A percentile compares a stretch with the other conserved stretches of the same genome.
Conservation (phyloP, 2,113 vertebrate species). For the Microcebus murinus region DNA sequence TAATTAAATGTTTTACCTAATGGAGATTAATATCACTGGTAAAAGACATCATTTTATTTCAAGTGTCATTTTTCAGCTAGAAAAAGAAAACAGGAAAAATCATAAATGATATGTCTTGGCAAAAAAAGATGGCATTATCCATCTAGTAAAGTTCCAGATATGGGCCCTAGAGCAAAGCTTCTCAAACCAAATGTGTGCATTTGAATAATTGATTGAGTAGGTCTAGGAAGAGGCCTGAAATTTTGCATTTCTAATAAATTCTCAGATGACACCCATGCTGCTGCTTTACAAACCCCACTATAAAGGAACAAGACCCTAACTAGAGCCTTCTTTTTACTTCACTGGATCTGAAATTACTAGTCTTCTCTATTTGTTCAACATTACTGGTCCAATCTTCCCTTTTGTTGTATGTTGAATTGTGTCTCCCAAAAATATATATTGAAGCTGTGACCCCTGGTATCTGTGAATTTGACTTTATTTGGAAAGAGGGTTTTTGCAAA, state of each 20-base stretch:
- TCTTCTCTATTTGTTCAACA: not conserved
- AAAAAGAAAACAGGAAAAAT: not conserved
- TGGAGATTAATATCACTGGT: not conserved
- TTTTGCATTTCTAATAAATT: not conserved
- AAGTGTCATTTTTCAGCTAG: not conserved
- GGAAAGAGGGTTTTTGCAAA: not conserved
- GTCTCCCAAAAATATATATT: not conserved
- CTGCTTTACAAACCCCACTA: not conserved
- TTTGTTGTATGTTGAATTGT: not conserved
- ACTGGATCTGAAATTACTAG: not conserved
- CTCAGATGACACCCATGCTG: not conserved
- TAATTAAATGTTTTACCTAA: not conserved
- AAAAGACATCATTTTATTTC: not conserved
- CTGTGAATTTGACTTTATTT: not conserved
- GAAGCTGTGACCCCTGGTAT: not conserved
- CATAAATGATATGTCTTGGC: not conserved
- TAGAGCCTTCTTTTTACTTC: not conserved
- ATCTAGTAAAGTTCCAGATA: not conserved
- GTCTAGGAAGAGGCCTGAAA: not conserved
- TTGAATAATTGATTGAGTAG: not conserved
- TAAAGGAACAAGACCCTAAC: not conserved
- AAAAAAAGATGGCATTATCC: not conserved
- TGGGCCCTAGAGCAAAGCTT: not conserved
- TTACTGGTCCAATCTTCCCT: not conserved
- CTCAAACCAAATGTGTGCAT: not conserved